Evolutionary conservation across 2,797 vertebrate species (phyloP).

Genomic region (Myiotriccus ornatus): DNA sequence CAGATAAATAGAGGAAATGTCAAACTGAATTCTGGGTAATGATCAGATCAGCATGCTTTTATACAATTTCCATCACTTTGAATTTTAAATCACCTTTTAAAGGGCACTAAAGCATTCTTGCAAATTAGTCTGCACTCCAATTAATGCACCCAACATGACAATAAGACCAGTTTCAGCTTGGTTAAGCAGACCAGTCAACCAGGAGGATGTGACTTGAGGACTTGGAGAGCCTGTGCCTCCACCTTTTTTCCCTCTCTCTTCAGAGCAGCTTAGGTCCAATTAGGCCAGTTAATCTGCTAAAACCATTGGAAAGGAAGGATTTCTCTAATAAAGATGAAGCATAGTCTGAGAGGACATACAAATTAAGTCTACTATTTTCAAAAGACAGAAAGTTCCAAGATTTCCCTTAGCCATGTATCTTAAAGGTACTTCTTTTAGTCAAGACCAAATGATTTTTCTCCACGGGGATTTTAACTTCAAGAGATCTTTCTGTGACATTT

Average conservation of each 20-base stretch:
- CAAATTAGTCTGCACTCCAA: constrained; percentile 96
- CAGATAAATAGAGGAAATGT: constrained; percentile 73
- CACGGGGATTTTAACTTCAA: constrained; percentile 32
- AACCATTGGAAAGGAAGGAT: constrained; percentile 69
- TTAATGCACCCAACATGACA: constrained; percentile 95
- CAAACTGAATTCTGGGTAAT: constrained; percentile 84
- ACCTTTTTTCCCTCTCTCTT: constrained; percentile 72
- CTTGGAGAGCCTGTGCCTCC: constrained; percentile 76
- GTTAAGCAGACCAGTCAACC: constrained; percentile 90
- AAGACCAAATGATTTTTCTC: constrained; percentile 2
- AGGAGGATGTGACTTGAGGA: constrained; percentile 86
- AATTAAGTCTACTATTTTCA: constrained; percentile 50
- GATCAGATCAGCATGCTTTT: constrained; percentile 91
- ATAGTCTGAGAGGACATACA: constrained; percentile 52
- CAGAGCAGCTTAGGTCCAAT: constrained; percentile 80
- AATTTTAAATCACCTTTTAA: constrained; percentile 98
- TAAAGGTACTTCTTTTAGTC: constrained; percentile 5
- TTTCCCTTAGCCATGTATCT: constrained; percentile 1
- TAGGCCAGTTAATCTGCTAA: constrained; percentile 79
- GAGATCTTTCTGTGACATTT: constrained; percentile 43
- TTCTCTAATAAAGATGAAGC: constrained; percentile 66
- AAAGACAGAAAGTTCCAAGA: constrained; percentile 42
- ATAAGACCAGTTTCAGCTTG: constrained; percentile 90
- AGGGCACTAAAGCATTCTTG: constrained; percentile 93
- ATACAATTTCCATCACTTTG: constrained; percentile 95